Percentiles rank a stretch among this genome's conserved stretches.
Evolutionary conservation across 2,888 invertebrate genomes (phyloP).

Genomic region (Diplazon laetatorius): DNA sequence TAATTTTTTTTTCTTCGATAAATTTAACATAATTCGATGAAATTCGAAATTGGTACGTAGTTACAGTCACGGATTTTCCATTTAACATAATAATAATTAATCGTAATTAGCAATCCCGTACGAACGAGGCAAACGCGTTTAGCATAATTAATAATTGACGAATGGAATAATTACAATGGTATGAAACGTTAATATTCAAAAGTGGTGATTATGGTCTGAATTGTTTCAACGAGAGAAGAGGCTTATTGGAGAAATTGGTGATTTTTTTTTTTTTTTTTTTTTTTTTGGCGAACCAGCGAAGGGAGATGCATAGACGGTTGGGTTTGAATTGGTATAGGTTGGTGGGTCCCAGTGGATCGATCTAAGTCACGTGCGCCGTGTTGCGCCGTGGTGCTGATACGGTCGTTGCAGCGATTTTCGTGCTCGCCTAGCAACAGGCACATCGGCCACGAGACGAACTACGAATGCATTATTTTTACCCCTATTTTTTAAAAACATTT

Average conservation of each 20-base stretch:
- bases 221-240: no score
- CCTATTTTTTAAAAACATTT: no score
- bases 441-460: conserved; percentile 44
- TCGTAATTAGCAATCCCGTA: background rate
- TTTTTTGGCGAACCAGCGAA: no score
- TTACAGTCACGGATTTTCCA: background rate
- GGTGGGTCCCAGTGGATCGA: conserved; percentile 68
- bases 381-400: conserved; percentile 65
- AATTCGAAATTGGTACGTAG: no score
- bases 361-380: conserved; percentile 75
- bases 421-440: conserved; percentile 75
- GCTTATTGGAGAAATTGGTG: no score
- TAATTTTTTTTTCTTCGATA: no score
- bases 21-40: no score
- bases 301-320: background rate
- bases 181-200: no score
- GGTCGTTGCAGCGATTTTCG: conserved; percentile 71
- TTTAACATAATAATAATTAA: background rate
- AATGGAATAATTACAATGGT: background rate
- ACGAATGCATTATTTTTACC: no score
- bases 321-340: conserved; percentile 41
- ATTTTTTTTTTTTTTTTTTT: no score
- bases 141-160: background rate
- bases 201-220: no score
- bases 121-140: background rate